Evolutionary conservation across 2,797 vertebrate species (phyloP).

Genomic region (Argentina silus): DNA sequence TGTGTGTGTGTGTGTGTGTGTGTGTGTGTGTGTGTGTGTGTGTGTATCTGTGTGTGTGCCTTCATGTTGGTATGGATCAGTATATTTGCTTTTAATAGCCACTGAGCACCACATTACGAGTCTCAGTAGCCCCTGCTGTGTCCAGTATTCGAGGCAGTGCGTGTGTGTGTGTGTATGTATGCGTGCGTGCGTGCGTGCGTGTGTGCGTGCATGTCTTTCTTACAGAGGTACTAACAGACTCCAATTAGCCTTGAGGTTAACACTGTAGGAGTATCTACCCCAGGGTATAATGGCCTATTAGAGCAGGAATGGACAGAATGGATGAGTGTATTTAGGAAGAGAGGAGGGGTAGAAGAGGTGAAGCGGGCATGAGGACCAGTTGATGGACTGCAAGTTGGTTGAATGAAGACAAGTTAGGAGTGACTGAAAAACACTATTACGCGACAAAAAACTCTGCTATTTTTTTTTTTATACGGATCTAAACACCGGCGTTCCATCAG

Average conservation of each 20-base stretch:
- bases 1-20: slow-evolving; percentile 8
- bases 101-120: slow-evolving; percentile 65
- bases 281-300: slow-evolving; percentile 75
- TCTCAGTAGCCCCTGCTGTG: slow-evolving; percentile 58
- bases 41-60: slow-evolving; percentile 23
- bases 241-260: slow-evolving; percentile 78
- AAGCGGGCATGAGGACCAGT: neutral
- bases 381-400: too few relatives aligned
- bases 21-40: slow-evolving; percentile 7
- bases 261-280: slow-evolving; percentile 73
- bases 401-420: too few relatives aligned
- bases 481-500: too few relatives aligned
- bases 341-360: neutral
- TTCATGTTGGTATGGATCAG: slow-evolving; percentile 18
- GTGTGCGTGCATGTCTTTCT: slow-evolving; percentile 58
- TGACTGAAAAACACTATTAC: too few relatives aligned
- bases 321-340: slow-evolving; percentile 51
- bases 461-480: too few relatives aligned
- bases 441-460: too few relatives aligned
- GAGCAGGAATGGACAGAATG: slow-evolving; percentile 70
- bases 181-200: slow-evolving; percentile 55
- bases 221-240: slow-evolving; percentile 3
- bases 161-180: slow-evolving; percentile 24
- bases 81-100: slow-evolving; percentile 48
- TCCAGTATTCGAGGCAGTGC: slow-evolving; percentile 37